Percentiles rank a stretch among this genome's conserved stretches.
phyloP scores from a whole-genome alignment of 1,140 invertebrate species.

The Trichonephila clavata region DNA sequence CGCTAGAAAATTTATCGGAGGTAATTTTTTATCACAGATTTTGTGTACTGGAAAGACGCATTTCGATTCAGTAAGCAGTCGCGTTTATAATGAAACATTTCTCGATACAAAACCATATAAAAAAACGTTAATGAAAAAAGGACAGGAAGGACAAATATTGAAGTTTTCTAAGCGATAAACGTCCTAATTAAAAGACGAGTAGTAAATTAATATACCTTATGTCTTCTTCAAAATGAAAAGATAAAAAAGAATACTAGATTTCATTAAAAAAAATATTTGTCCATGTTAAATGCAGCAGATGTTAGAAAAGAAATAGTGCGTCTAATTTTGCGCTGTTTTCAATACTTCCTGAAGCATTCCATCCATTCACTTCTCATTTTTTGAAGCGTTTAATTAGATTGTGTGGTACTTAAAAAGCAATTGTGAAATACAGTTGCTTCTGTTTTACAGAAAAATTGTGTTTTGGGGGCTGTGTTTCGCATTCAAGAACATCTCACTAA shows the following conservation, averaged over 20 bases:
- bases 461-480: background rate
- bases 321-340: background rate
- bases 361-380: background rate
- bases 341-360: background rate
- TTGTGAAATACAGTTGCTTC: background rate
- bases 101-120: too few relatives aligned
- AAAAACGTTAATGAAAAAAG: too few relatives aligned
- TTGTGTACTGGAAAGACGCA: too few relatives aligned
- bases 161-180: too few relatives aligned
- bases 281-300: background rate
- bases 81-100: too few relatives aligned
- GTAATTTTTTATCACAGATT: too few relatives aligned
- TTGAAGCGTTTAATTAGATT: slow-evolving; percentile 1
- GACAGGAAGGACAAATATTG: too few relatives aligned
- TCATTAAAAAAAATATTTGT: background rate
- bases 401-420: background rate
- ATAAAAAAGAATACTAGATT: background rate
- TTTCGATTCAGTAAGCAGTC: too few relatives aligned
- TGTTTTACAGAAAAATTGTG: background rate
- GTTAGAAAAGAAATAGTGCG: background rate
- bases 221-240: background rate
- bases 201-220: background rate
- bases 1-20: too few relatives aligned
- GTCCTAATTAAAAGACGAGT: background rate
- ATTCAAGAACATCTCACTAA: background rate